A percentile compares a stretch with the other conserved stretches of the same genome.
Evolutionary conservation across 2,797 vertebrate species (phyloP).

Genomic region (Gallinago stenura): DNA sequence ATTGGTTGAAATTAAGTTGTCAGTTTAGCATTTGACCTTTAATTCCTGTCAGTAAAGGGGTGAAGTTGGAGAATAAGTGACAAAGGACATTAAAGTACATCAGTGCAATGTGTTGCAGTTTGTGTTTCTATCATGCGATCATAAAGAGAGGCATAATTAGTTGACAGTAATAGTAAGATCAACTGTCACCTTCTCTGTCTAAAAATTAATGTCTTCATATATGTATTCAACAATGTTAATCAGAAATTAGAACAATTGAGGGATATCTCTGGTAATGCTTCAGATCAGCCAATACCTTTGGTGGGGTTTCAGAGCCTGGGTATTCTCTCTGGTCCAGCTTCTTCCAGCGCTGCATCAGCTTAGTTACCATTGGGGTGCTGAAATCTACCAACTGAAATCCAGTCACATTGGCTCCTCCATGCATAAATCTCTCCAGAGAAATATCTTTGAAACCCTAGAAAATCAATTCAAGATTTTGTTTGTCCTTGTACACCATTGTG

Average conservation of each 20-base stretch:
- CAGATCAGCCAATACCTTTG: slow-evolving; percentile 86
- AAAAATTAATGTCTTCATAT: background rate
- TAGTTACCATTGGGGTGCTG: slow-evolving; percentile 93
- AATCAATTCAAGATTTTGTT: slow-evolving; percentile 39
- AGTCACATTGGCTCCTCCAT: slow-evolving; percentile 96
- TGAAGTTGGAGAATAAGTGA: background rate
- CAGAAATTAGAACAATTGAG: background rate
- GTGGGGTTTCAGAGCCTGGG: slow-evolving; percentile 94
- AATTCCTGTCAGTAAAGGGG: background rate
- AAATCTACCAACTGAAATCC: slow-evolving; percentile 99
- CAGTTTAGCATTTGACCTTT: slow-evolving; percentile 57
- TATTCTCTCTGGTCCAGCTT: slow-evolving; percentile 98
- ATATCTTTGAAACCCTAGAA: slow-evolving; percentile 98
- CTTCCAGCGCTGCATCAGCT: slow-evolving; percentile 99
- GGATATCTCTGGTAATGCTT: background rate
- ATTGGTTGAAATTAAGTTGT: slow-evolving; percentile 40
- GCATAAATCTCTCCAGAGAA: slow-evolving; percentile 97
- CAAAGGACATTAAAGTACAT: background rate
- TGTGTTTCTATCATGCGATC: background rate
- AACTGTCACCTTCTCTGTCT: background rate
- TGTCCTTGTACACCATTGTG: background rate
- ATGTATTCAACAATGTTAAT: background rate
- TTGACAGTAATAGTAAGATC: background rate
- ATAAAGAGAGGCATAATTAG: background rate
- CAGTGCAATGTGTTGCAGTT: background rate